Base-by-base conservation (phyloP, 37 sponge, comb jelly and placozoan species). In the Corticium candelabrum region DNA sequence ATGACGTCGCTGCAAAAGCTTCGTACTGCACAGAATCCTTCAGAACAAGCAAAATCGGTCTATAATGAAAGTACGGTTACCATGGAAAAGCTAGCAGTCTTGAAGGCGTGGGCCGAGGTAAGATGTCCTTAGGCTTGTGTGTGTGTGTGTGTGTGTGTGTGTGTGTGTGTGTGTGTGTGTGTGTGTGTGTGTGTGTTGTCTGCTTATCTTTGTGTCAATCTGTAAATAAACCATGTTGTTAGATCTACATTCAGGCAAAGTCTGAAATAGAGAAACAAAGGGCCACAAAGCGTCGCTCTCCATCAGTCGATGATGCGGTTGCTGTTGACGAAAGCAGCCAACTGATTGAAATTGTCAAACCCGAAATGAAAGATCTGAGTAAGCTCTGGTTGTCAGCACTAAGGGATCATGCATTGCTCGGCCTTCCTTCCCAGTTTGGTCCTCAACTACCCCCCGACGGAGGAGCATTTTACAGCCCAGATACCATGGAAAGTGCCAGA, bases 101-200 rank as follows among this genome's bases (percentile, higher is more conserved):
- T 96, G 36, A 78, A 81, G 37, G 97, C 97, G 11, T 96, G 97
- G 97, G 94, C 94, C 15, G 94, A 96, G 85, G 96, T 96, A 57
- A 78, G 83, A 56, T 29, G 21, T n/a, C n/a, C n/a, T n/a, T n/a
- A n/a, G n/a, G n/a, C 38, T 27, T 37, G 37, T 33, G 69, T 70
- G 4, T 15, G 70, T 4, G 32, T 32, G 21, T 72, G 75, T 74
- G 32, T 74, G 62, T 50, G 11, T 11, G 62, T 11, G 15, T 11
- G 11, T 15, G 62, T 27, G 62, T 50, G 62, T 50, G 62, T 15
- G 15, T 50, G 15, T 27, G 15, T 50, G 62, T 11, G 62, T n/a
- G n/a, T n/a, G n/a, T n/a, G n/a, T n/a, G n/a, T n/a, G n/a, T n/a
- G n/a, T n/a, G n/a, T n/a, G n/a, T n/a, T n/a, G n/a, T n/a, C n/a